A percentile compares a stretch with the other conserved stretches of the same genome.
Evolutionary conservation across 1,140 invertebrate species (phyloP).

Genomic region (Samia ricini): DNA sequence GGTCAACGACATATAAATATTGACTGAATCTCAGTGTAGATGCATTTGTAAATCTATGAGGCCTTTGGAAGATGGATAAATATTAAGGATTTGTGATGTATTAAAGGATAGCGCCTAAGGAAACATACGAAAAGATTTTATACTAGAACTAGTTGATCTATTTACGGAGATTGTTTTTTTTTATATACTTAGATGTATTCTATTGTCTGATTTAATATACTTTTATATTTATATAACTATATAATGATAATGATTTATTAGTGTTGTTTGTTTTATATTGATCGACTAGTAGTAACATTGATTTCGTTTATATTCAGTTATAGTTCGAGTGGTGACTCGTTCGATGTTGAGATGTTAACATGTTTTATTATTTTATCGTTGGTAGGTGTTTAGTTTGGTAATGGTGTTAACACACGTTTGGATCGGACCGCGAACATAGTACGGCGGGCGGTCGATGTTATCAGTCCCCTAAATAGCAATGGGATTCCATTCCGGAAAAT

Average conservation of each 20-base stretch:
- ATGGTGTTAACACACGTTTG: slow-evolving; percentile 24
- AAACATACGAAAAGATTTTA: slow-evolving; percentile 79
- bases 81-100: slow-evolving; percentile 78
- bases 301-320: slow-evolving; percentile 62
- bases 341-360: slow-evolving; percentile 60
- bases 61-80: slow-evolving; percentile 78
- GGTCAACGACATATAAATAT: slow-evolving; percentile 78
- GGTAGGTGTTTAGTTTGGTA: slow-evolving; percentile 68
- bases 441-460: no score
- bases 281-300: slow-evolving; percentile 71
- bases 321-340: slow-evolving; percentile 38
- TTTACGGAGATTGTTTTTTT: slow-evolving; percentile 79
- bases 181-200: slow-evolving; percentile 78
- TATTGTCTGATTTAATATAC: slow-evolving; percentile 79
- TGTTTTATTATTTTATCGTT: slow-evolving; percentile 72
- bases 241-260: slow-evolving; percentile 76
- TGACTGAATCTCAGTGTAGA: slow-evolving; percentile 78
- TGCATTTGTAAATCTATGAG: slow-evolving; percentile 78
- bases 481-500: no score
- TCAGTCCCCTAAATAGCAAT: no score
- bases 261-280: slow-evolving; percentile 79
- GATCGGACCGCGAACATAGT: no score
- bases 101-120: slow-evolving; percentile 79
- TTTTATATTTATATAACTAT: slow-evolving; percentile 74
- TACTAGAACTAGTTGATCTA: slow-evolving; percentile 78